Percentiles rank a stretch among this genome's conserved stretches.
These are phyloP conservation scores for Tangachromis dhanisi DNA, from an alignment of 2,113 vertebrate genomes.

Conservation along the genomic window DNA sequence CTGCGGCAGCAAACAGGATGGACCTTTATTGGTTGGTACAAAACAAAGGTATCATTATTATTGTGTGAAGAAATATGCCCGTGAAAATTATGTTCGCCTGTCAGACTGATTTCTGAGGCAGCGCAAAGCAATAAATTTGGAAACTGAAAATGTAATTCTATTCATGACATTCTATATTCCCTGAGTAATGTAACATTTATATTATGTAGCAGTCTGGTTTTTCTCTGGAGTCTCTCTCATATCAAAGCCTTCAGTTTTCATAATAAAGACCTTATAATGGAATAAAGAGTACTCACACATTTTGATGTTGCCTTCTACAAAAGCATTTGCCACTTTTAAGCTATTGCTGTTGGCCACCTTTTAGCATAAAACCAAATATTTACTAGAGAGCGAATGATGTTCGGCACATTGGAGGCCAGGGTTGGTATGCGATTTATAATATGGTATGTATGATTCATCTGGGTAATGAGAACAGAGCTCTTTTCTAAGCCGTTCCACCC, in stretches of 20 bases:
- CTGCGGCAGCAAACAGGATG: slow-evolving; percentile 14
- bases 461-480: slow-evolving; percentile 66
- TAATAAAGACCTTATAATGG: slow-evolving; percentile 34
- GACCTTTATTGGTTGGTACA: slow-evolving; percentile 30
- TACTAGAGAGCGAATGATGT: not conserved
- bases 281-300: not conserved
- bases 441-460: slow-evolving; percentile 61
- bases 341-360: slow-evolving; percentile 5
- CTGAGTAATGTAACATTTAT: slow-evolving; percentile 44
- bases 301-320: slow-evolving; percentile 9
- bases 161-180: slow-evolving; percentile 54
- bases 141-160: slow-evolving; percentile 60
- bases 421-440: slow-evolving; percentile 54
- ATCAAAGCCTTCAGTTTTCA: slow-evolving; percentile 33
- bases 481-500: slow-evolving; percentile 53
- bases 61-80: slow-evolving; percentile 3
- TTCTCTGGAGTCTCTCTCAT: slow-evolving; percentile 28
- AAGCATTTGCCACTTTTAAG: slow-evolving; percentile 1
- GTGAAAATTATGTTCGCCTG: slow-evolving; percentile 45
- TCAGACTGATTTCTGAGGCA: slow-evolving; percentile 47
- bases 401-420: slow-evolving; percentile 4
- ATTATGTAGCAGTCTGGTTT: slow-evolving; percentile 28
- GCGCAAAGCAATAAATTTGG: slow-evolving; percentile 39
- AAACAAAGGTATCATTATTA: slow-evolving; percentile 57
- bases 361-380: slow-evolving; percentile 42